Evolutionary conservation across 2,797 vertebrate genomes (phyloP).

Genomic region (Chiropotes sagulatus): DNA sequence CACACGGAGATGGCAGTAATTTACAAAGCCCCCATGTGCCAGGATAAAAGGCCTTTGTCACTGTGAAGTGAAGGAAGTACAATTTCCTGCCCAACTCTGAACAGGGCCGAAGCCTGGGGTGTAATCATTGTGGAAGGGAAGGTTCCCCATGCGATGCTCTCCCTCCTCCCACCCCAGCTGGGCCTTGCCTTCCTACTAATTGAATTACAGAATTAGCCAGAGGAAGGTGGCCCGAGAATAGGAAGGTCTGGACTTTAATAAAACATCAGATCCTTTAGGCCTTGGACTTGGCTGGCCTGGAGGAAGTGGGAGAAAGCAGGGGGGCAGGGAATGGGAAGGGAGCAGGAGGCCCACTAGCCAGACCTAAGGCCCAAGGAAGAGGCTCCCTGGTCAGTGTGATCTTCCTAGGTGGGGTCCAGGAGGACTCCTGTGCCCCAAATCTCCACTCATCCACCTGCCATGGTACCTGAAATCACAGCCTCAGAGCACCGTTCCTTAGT

Average conservation of each 20-base stretch:
- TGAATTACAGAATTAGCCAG: slow-evolving; percentile 78
- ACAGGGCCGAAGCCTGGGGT: slow-evolving; percentile 70
- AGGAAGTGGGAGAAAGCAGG: slow-evolving; percentile 19
- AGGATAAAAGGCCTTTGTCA: slow-evolving; percentile 79
- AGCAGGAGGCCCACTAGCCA: background rate
- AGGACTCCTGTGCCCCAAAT: background rate
- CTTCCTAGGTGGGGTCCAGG: background rate
- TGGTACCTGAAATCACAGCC: background rate
- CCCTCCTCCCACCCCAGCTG: slow-evolving; percentile 44
- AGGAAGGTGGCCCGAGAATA: slow-evolving; percentile 29
- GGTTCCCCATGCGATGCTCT: slow-evolving; percentile 38
- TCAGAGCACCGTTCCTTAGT: background rate
- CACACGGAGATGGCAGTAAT: slow-evolving; percentile 72
- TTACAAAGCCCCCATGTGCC: slow-evolving; percentile 72
- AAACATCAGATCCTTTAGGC: slow-evolving; percentile 50
- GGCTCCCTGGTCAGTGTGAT: background rate
- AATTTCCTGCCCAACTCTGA: slow-evolving; percentile 77
- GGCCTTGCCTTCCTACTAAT: slow-evolving; percentile 74
- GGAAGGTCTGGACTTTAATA: slow-evolving; percentile 68
- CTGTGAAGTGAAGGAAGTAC: slow-evolving; percentile 78
- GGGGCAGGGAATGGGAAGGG: background rate
- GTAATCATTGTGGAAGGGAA: slow-evolving; percentile 71
- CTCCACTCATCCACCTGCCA: background rate
- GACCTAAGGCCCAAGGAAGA: background rate
- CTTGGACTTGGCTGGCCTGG: slow-evolving; percentile 16